A percentile compares a stretch with the other conserved stretches of the same genome.
Conservation (phyloP, 2,113 vertebrate species). For the Chaetops frenatus region DNA sequence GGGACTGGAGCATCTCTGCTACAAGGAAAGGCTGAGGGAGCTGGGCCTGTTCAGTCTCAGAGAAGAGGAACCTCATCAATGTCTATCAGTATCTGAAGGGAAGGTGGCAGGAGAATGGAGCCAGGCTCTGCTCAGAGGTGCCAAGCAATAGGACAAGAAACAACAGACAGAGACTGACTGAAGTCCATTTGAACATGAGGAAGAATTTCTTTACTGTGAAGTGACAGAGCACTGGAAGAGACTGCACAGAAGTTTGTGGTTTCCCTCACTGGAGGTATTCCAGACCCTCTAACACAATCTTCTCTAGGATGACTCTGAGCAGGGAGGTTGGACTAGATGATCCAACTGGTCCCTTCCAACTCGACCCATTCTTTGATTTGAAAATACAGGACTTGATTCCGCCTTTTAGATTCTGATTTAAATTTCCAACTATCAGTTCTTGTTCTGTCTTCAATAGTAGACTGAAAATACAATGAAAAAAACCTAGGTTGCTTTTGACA, state of each 20-base stretch:
- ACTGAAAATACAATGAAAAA: background rate
- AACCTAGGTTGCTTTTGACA: background rate
- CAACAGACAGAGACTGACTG: background rate
- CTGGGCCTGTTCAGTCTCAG: fast-evolving
- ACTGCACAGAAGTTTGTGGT: background rate
- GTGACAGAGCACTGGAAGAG: background rate
- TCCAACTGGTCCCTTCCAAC: background rate
- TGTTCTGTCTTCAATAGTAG: background rate
- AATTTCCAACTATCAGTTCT: background rate
- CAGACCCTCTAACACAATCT: background rate
- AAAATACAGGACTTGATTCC: background rate
- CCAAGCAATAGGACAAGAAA: background rate
- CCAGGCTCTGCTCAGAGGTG: background rate
- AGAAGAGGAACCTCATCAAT: background rate
- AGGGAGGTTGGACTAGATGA: background rate
- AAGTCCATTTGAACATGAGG: background rate
- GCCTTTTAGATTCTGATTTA: background rate
- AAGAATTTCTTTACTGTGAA: background rate
- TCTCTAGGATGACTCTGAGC: background rate
- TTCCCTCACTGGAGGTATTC: background rate
- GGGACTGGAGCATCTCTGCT: background rate
- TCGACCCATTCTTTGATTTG: background rate
- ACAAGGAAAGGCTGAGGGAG: background rate
- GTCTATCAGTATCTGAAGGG: background rate
- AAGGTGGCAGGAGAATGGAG: background rate